Evolutionary conservation across 2,113 vertebrate species (phyloP).

Genomic region (Entomyzon cyanotis): DNA sequence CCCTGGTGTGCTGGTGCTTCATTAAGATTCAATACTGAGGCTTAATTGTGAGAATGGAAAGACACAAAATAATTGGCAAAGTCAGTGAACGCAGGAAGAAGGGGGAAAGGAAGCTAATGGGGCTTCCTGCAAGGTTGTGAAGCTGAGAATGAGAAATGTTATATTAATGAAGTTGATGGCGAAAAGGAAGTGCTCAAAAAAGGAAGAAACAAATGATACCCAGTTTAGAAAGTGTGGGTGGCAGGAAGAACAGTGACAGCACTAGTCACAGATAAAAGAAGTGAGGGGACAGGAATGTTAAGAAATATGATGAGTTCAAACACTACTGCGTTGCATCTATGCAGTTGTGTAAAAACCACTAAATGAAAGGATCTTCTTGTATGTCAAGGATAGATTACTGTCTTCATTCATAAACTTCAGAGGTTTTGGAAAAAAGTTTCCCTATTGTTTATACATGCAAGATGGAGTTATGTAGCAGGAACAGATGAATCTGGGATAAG

Average conservation of each 20-base stretch:
- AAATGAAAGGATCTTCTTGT: not conserved
- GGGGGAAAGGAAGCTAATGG: not conserved
- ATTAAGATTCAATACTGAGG: not conserved
- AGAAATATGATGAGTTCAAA: not conserved
- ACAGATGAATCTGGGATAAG: not conserved
- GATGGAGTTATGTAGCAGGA: not conserved
- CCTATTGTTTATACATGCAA: not conserved
- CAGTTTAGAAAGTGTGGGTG: conserved; percentile 12
- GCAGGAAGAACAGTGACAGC: conserved; percentile 9
- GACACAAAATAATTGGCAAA: not conserved
- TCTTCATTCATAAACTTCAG: not conserved
- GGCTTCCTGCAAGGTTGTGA: not conserved
- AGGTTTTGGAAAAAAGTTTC: not conserved
- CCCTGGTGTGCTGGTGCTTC: not conserved
- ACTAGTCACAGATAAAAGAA: not conserved
- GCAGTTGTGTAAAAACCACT: not conserved
- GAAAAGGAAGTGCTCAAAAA: not conserved
- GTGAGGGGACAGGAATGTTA: not conserved
- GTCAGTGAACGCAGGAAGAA: not conserved
- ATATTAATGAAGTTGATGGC: not conserved
- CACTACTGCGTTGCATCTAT: not conserved
- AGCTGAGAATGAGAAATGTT: not conserved
- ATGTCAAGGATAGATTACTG: not conserved
- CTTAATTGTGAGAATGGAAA: not conserved
- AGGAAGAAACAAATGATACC: not conserved